Evolutionary conservation across 2,113 vertebrate genomes (phyloP).

Genomic region (Lophura nycthemera): DNA sequence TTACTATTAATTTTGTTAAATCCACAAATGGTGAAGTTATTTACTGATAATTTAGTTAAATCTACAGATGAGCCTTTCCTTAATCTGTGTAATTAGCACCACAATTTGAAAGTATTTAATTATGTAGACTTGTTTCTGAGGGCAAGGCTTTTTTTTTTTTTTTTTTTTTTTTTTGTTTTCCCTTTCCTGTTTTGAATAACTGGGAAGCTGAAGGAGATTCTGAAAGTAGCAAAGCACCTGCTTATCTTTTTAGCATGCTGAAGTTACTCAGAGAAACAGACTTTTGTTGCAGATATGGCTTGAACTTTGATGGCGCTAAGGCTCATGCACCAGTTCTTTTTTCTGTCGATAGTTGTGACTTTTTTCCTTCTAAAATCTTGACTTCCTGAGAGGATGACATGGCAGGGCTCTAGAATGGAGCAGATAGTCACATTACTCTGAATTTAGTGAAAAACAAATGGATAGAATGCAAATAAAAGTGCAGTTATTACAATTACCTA

Average conservation of each 20-base stretch:
- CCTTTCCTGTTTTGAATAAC: neutral
- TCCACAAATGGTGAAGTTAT: constrained; percentile 45
- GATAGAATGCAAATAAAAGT: neutral
- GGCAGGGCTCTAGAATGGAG: neutral
- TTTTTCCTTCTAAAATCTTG: neutral
- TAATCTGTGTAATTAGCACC: neutral
- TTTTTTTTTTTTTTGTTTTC: neutral
- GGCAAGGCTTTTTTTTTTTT: neutral
- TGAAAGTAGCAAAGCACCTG: neutral
- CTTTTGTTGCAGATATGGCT: neutral
- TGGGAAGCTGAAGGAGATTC: neutral
- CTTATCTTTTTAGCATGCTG: neutral
- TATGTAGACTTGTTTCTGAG: neutral
- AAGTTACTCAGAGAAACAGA: neutral
- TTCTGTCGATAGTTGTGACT: neutral
- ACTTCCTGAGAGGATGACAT: neutral
- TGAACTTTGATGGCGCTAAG: neutral
- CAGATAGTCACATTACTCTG: neutral
- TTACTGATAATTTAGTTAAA: constrained; percentile 51
- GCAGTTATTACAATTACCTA: accelerated
- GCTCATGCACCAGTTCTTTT: neutral
- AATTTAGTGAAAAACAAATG: constrained; percentile 9
- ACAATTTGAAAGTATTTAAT: constrained; percentile 13
- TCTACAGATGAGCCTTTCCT: neutral
- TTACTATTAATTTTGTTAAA: constrained; percentile 49